Base-by-base conservation (phyloP, 2,888 invertebrate genomes). In the Falcaria lacertinaria region DNA sequence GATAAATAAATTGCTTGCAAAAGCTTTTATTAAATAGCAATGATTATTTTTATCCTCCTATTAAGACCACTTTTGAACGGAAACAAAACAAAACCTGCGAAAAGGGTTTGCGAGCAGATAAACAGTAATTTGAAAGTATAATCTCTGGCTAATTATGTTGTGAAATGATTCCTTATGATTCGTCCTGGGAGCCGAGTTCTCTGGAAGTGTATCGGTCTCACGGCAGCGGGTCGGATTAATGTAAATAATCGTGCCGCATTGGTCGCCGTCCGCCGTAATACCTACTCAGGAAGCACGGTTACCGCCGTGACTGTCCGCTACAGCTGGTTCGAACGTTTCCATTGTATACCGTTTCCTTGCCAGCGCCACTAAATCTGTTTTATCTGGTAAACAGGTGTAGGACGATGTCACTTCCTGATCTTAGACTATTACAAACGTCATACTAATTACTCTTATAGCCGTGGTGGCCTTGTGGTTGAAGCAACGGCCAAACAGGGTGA, bases 201-300 rank as follows among this genome's bases (percentile, higher is more conserved):
- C 13, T 36, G 14, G 22, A 36, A 36, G 36, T 22, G 36, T 19
- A 22, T 36, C 36, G 22, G 60, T 70, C 68, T 51, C 70, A 68
- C 65, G 67, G 53, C 19, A 17, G 47, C 71, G 68, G 54, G 65
- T 66, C 74, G 70, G 74, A 80, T 80, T 80, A 79, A 74, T 74
- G 83, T 84, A 85, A 85, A 87, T 78, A 86, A 77, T 74, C 68
- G 67, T 55, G 64, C 52, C 58, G 64, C 64, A 62, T 57, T 48
- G 47, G 49, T 54, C 62, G 51, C n/a, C 55, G 59, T 56, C 52
- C 52, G 49, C 35, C 42, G 50, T 48, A 51, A 52, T 54, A 58
- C 49, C 55, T 56, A 64, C 60, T 67, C 79, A 78, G 87, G 86
- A 87, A 83, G 71, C 74, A 82, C 69, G 84, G 72, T 69, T 69